Evolutionary conservation across 2,797 vertebrate species (phyloP).

Genomic region (Sparidentex hasta): DNA sequence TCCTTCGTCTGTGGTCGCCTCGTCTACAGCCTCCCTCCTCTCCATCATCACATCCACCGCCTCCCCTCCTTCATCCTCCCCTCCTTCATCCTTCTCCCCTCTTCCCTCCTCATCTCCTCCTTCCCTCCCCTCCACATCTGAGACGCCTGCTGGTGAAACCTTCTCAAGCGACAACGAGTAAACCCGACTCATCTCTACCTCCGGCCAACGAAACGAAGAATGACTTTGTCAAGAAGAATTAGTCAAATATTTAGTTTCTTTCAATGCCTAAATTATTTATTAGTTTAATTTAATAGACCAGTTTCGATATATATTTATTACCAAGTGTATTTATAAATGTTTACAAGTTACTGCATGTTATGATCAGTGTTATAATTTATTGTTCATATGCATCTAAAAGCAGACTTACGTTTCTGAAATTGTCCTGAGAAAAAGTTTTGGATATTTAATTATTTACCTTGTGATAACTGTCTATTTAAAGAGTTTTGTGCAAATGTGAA

Average conservation of each 20-base stretch:
- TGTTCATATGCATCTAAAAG: fast-evolving
- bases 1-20: fast-evolving
- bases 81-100: not conserved
- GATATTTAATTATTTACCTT: slow-evolving; percentile 43
- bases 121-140: not conserved
- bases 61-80: not conserved
- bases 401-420: not conserved
- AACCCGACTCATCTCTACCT: not conserved
- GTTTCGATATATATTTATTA: slow-evolving; percentile 40
- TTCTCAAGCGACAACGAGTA: not conserved
- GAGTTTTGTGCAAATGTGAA: slow-evolving; percentile 9
- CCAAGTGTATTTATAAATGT: slow-evolving; percentile 19
- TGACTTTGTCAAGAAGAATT: not conserved
- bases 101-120: not conserved
- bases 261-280: slow-evolving; percentile 46
- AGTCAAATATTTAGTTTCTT: slow-evolving; percentile 29
- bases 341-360: not conserved
- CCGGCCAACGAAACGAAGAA: not conserved
- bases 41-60: slow-evolving; percentile 53
- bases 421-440: not conserved
- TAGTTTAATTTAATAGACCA: slow-evolving; percentile 24
- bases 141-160: not conserved
- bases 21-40: slow-evolving; percentile 39
- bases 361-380: not conserved
- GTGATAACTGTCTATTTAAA: not conserved